These are phyloP conservation scores for Cecidostiba fungosa DNA, from an alignment of 2,888 invertebrate species.

Conservation along the genomic window DNA sequence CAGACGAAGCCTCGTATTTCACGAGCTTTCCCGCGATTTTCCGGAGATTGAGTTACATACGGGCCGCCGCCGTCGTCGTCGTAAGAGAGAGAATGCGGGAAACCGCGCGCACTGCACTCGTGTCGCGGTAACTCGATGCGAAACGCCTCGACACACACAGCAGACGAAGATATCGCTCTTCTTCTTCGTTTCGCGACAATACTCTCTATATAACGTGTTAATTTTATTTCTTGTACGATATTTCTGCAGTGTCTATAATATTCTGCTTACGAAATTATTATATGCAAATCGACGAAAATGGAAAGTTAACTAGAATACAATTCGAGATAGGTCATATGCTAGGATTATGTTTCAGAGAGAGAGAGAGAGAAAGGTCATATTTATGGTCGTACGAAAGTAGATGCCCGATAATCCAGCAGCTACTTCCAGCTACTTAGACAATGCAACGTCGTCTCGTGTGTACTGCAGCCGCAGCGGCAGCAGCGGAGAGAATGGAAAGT, in stretches of 20 bases:
- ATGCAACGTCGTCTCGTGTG: conserved; percentile 47
- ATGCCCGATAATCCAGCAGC: conserved; percentile 55
- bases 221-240: background rate
- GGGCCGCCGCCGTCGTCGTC: conserved; percentile 41
- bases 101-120: conserved; percentile 68
- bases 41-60: conserved; percentile 70
- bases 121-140: conserved; percentile 70
- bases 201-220: background rate
- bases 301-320: background rate
- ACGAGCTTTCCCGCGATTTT: conserved; percentile 62
- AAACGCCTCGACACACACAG: conserved; percentile 46
- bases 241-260: background rate
- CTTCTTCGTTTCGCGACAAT: too few species aligned
- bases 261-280: background rate
- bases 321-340: background rate
- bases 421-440: conserved; percentile 40
- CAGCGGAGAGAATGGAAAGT: conserved; percentile 53
- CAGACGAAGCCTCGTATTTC: conserved; percentile 53
- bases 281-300: background rate
- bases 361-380: conserved; percentile 52
- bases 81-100: conserved; percentile 69
- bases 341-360: conserved; percentile 42
- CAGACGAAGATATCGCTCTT: conserved; percentile 14
- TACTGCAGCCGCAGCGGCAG: background rate
- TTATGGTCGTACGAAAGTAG: conserved; percentile 56